Evolutionary conservation across 2,113 vertebrate species (phyloP), one percentile per base, ranked within the genome.

Genomic region (Lamprotornis superbus): DNA sequence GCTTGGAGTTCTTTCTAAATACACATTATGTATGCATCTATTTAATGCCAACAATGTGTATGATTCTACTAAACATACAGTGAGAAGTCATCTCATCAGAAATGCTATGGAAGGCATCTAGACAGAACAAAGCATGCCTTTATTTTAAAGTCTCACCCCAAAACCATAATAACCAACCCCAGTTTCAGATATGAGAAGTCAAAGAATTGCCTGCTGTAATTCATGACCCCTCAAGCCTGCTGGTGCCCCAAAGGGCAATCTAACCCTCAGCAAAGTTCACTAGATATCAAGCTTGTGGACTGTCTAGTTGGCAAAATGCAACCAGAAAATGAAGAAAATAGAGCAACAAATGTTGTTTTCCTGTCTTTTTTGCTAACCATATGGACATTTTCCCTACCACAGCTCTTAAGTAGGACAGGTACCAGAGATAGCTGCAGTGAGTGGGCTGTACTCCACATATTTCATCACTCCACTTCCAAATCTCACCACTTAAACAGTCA

Each of bases 331-430:
- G 59, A 68, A 88, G 76, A 88, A 93, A 86, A 15, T 37, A 75
- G 82, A 88, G 92, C 88, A 95, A 68, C 92, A 89, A 96, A 95
- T 90, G 94, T 90, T 96, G 92, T 88, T 92, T 96, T 95, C 88
- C 88, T 92, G 23, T 92, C 88, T 96, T 89, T 40, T 87, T 28
- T 89, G 80, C 88, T 93, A 93, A 95, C 92, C 94, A 96, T 95
- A 96, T 94, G 92, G 95, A 78, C 92, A 94, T 95, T 90, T 95
- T 93, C 77, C 86, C 77, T 87, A 64, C 61, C 92, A 95, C 69
- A 89, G 92, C 64, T 90, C 83, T 69, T 94, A 97, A 95, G 94
- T 94, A 97, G 96, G 94, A 96, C 96, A 96, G 95, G 93, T 96
- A 97, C 85, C 86, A 92, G 94, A 97, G 96, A 94, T 81, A 96